These are phyloP conservation scores for Ammodytes dubius DNA, from an alignment of 2,113 vertebrate species.

Conservation along the genomic window DNA sequence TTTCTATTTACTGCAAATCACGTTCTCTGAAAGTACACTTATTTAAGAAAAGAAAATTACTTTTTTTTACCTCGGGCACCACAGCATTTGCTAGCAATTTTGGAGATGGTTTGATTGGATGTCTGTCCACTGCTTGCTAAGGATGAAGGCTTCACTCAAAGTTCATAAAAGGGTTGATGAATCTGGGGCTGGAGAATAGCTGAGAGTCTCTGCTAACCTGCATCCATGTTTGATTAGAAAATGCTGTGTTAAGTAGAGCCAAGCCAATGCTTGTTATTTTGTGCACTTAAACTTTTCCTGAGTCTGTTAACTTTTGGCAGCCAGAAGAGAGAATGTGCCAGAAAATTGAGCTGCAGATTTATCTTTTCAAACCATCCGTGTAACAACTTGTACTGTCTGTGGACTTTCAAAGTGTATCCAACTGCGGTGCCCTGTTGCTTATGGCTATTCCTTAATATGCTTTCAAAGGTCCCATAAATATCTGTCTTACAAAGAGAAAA, in stretches of 20 bases:
- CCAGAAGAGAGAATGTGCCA: neutral
- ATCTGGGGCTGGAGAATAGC: neutral
- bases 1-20: neutral
- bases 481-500: neutral
- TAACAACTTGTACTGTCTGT: neutral
- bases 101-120: constrained; percentile 9
- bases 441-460: neutral
- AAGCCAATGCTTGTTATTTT: constrained; percentile 21
- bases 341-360: neutral
- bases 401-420: neutral
- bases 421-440: neutral
- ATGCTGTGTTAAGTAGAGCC: constrained; percentile 6
- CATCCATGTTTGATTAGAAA: constrained; percentile 31
- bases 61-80: constrained; percentile 40
- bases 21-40: neutral
- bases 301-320: constrained; percentile 25
- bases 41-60: constrained; percentile 30
- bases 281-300: constrained; percentile 9
- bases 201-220: constrained; percentile 2
- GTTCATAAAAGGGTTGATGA: constrained; percentile 10
- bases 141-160: constrained; percentile 2
- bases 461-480: neutral
- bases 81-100: constrained; percentile 61
- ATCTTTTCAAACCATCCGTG: constrained; percentile 13
- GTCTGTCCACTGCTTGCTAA: constrained; percentile 30